phyloP scores from a whole-genome alignment of 2,113 vertebrate species.

The Ranitomeya imitator region DNA sequence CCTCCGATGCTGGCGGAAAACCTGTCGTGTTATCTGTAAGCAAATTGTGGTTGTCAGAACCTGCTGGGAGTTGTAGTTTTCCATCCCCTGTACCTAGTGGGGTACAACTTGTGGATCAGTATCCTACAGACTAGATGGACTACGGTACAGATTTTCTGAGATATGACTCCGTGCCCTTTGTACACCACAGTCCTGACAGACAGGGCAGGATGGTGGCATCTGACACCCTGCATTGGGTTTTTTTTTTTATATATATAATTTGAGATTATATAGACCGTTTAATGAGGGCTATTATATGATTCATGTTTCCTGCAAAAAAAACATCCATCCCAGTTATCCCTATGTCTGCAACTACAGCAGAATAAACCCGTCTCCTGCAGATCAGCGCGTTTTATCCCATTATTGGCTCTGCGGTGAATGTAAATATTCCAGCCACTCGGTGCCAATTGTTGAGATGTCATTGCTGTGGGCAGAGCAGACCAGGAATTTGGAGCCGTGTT shows the following conservation, averaged over 20 bases:
- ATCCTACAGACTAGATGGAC: no score
- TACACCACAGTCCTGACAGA: not conserved
- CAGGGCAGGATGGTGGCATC: not conserved
- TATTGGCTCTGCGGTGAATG: not conserved
- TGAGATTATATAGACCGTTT: no score
- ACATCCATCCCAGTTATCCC: not conserved
- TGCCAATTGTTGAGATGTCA: not conserved
- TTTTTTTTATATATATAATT: not conserved
- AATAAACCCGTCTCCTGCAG: not conserved
- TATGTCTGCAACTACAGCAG: no score
- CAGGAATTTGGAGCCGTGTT: conserved; percentile 45
- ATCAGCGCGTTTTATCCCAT: not conserved
- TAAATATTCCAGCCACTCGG: not conserved
- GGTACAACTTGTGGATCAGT: no score
- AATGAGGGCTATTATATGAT: not conserved
- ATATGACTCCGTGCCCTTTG: not conserved
- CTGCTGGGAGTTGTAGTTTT: no score
- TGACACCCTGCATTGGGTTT: not conserved
- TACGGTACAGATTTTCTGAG: no score
- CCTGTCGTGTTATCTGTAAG: no score
- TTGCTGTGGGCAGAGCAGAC: conserved; percentile 21
- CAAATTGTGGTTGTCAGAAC: no score
- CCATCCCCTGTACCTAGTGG: no score
- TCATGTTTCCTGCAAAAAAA: not conserved
- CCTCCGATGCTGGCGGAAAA: no score